Percentiles rank a stretch among this genome's conserved stretches.
Evolutionary conservation across 2,888 invertebrate species (phyloP).

Genomic region (Campoletis raptor): DNA sequence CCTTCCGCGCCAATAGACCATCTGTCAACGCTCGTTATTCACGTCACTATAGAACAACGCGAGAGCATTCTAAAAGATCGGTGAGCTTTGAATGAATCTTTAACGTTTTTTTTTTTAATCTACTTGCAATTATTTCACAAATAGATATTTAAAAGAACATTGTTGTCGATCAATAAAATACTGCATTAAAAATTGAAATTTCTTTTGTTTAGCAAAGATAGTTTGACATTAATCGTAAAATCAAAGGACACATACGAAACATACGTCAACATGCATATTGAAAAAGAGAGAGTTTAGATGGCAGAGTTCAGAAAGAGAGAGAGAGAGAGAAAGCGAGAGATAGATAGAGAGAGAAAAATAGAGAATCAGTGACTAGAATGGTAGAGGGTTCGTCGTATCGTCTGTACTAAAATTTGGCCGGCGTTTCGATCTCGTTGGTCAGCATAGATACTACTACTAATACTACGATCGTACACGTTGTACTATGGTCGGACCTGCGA

Average conservation of each 20-base stretch:
- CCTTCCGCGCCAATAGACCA: constrained; percentile 46
- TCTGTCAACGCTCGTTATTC: constrained; percentile 56
- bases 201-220: background rate
- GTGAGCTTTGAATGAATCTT: background rate
- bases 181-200: background rate
- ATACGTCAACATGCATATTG: background rate
- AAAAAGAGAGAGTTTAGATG: background rate
- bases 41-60: background rate
- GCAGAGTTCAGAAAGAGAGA: background rate
- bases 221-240: background rate
- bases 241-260: background rate
- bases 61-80: background rate
- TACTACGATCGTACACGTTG: constrained; percentile 30
- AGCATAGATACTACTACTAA: constrained; percentile 26
- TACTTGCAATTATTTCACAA: background rate
- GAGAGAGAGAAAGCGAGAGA: constrained; percentile 17
- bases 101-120: background rate
- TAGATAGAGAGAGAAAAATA: constrained; percentile 33
- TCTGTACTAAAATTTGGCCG: constrained; percentile 37
- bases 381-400: constrained; percentile 19
- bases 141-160: no score
- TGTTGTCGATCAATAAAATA: background rate
- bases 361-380: constrained; percentile 11
- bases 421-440: constrained; percentile 30
- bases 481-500: constrained; percentile 72